Conservation (phyloP, 2,888 invertebrate species). For the Mycalesis mineus region DNA sequence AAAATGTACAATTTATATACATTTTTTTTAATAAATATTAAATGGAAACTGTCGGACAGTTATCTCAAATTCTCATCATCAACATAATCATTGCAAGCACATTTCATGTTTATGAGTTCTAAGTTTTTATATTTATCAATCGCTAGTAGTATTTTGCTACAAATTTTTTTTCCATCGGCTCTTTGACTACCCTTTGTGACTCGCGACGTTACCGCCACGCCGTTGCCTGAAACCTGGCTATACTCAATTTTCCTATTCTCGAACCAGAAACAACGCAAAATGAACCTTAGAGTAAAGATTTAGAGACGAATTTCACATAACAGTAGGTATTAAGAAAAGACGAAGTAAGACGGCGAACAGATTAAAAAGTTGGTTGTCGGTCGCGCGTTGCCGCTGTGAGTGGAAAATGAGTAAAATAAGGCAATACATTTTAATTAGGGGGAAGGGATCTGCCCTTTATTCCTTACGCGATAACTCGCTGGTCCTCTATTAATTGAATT, state of each 20-base stretch:
- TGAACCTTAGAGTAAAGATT: constrained; percentile 20
- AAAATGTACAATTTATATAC: no score
- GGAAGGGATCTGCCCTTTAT: constrained; percentile 73
- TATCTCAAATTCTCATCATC: no score
- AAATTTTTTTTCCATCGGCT: background rate
- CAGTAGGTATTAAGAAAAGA: constrained; percentile 42
- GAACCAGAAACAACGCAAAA: constrained; percentile 24
- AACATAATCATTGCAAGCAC: no score
- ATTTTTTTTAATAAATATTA: no score
- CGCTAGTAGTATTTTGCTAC: no score
- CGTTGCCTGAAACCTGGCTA: constrained; percentile 55
- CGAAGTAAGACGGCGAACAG: constrained; percentile 61
- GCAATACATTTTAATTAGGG: constrained; percentile 79
- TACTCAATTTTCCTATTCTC: constrained; percentile 49
- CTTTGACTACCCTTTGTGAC: constrained; percentile 54
- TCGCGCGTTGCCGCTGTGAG: constrained; percentile 75
- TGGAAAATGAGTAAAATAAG: constrained; percentile 79
- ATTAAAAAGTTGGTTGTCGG: constrained; percentile 76
- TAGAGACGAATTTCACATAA: constrained; percentile 33
- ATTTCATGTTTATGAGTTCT: no score
- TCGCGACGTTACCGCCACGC: constrained; percentile 57
- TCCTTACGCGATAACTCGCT: constrained; percentile 73
- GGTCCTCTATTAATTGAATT: constrained; percentile 76
- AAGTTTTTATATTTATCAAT: no score
- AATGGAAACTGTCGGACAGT: no score